Base-by-base conservation (phyloP, 2,797 vertebrate genomes). In the Rhabdomys pumilio region DNA sequence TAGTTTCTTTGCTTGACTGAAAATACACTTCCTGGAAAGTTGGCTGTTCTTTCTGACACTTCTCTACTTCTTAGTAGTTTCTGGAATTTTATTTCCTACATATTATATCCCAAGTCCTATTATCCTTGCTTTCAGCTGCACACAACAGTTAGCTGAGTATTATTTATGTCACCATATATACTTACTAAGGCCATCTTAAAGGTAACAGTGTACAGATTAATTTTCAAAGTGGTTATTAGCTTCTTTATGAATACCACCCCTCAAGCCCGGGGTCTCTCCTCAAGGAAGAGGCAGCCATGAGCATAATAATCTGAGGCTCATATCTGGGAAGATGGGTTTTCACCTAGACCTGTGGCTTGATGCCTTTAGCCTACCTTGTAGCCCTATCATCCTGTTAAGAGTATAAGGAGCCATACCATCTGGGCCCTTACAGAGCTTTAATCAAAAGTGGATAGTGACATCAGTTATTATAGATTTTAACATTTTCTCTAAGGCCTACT, bases 401-500 rank as follows among this genome's bases (percentile, higher is more conserved):
- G 31, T 24, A 44, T 55, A 69, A 80, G 63, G 24, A 93, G 26
- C 8, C 89, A 76, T 3, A 24, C 59, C 53, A 80, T 61, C 50
- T 38, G 1, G 83, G 6, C 17, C 31, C 8, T 85, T 1, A 24
- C 31, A 6, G 24, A 80, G 4, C 65, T 47, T 92, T 50, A 47
- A 81, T 84, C 41, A 67, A 65, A 67, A 86, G 59, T 75, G 22
- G 12, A 57, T 57, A 47, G 22, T 57, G 79, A 72, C 34, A n/a
- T 13, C 55, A 29, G 55, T 4, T 84, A 61, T 26, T 38, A 53
- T 11, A 47, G 26, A 73, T 86, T 69, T 75, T 73, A 69, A 63
- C 53, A 26, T 85, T 93, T 95, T 92, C 55, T 89, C 44, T 41
- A 77, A 69, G 47, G 65, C 29, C 53, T 63, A 17, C 34, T 89